Evolutionary conservation across 2,113 vertebrate genomes (phyloP).

Genomic region (Dinomys branickii): DNA sequence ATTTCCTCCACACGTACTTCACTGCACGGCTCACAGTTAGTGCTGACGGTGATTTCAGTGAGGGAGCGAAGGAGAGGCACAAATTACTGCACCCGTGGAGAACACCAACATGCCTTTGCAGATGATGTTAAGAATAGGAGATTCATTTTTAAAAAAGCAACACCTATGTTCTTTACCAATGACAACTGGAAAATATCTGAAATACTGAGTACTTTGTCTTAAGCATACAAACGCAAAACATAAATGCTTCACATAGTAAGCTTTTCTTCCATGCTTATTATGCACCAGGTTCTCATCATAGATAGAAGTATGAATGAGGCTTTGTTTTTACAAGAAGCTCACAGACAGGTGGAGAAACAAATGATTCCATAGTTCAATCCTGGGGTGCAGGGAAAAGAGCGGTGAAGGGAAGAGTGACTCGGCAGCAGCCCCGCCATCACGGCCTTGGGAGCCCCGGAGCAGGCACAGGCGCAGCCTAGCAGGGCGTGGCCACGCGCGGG

Average conservation of each 20-base stretch:
- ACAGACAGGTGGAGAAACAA: neutral
- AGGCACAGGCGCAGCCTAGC: neutral
- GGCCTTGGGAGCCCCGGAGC: neutral
- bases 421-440: neutral
- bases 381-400: neutral
- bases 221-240: neutral
- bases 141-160: neutral
- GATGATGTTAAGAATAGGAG: neutral
- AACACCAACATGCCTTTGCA: neutral
- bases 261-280: neutral
- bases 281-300: neutral
- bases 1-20: neutral
- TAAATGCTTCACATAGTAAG: neutral
- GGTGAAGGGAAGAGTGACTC: neutral
- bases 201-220: neutral
- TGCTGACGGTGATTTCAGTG: neutral
- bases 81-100: neutral
- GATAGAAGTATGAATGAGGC: neutral
- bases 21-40: neutral
- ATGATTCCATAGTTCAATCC: neutral
- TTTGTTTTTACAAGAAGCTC: neutral
- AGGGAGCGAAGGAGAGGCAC: neutral
- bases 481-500: neutral
- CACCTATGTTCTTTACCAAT: neutral
- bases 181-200: conserved; percentile 8